Conservation (phyloP, 2,888 invertebrate species). For the Amblyjoppa fuscipennis region DNA sequence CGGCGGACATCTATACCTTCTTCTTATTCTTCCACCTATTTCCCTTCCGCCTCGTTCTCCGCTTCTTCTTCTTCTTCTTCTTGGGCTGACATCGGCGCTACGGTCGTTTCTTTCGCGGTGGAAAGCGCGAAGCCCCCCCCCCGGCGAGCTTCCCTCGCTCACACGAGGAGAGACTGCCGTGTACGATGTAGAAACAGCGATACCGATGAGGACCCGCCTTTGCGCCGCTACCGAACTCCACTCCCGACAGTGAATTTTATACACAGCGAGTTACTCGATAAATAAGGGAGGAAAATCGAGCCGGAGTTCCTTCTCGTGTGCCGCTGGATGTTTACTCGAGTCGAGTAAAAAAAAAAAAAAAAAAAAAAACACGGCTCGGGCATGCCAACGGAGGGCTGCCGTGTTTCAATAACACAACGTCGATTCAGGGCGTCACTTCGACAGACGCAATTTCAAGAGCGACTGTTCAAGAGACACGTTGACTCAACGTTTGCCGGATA, state of each 20-base stretch:
- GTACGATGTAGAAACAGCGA: conserved; percentile 20
- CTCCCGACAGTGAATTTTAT: conserved; percentile 40
- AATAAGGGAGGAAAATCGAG: conserved; percentile 56
- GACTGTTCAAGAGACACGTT: too few species aligned
- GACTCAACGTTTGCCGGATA: too few species aligned
- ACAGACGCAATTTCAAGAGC: too few species aligned
- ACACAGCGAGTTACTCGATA: conserved; percentile 37
- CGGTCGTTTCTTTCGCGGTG: conserved; percentile 44
- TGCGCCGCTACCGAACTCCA: conserved; percentile 19
- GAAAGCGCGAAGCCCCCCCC: conserved; percentile 49
- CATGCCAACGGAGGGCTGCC: neutral
- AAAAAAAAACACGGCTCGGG: neutral
- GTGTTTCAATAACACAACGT: neutral
- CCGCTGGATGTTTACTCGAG: neutral
- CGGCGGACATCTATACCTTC: conserved; percentile 61
- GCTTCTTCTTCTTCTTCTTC: conserved; percentile 14
- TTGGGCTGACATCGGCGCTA: conserved; percentile 22
- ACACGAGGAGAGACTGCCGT: conserved; percentile 7
- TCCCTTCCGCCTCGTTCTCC: conserved; percentile 5
- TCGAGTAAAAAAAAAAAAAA: neutral
- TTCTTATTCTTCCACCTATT: conserved; percentile 24
- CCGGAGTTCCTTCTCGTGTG: neutral
- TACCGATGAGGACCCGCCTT: conserved; percentile 41
- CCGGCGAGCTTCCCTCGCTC: conserved; percentile 39
- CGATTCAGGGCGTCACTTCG: neutral